Base-by-base conservation (phyloP, 2,888 invertebrate genomes). In the Chelonus formosanus region DNA sequence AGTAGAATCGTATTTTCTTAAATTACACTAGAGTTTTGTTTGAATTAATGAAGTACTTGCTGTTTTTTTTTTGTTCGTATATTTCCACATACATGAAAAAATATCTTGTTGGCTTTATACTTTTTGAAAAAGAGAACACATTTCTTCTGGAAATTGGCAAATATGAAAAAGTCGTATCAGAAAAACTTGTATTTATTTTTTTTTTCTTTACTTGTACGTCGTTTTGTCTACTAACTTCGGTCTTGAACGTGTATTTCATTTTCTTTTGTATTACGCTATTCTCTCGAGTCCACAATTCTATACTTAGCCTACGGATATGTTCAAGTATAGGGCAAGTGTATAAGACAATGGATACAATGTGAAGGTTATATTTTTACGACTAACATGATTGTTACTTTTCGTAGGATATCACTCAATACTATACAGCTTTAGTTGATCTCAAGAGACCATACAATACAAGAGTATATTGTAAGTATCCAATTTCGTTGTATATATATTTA, bases 181-280 rank as follows among this genome's bases (percentile, higher is more conserved):
- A 74, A 77, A 76, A 75, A 78, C 74, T 76, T 73, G 76, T 75
- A 74, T 76, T 76, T 75, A 75, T 77, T 76, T 71, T 68, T 76
- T 70, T 70, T 61, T 70, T 65, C 67, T 70, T 54, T 48, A 57
- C 61, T 59, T 48, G 43, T 60, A 64, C 54, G 64, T 62, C 60
- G 53, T 53, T 63, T 43, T 54, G 53, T 56, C 64, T 65, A 61
- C 57, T 62, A 58, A 56, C 66, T 10, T 70, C 71, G 71, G 64
- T 71, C 60, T n/a, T 62, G 67, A 70, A 67, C 72, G 73, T 77
- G 76, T 73, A 73, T 78, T 78, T 76, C 78, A 76, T 78, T 78
- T 76, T 71, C 78, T 75, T 76, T 76, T 77, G 75, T 78, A 76
- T 76, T 73, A 76, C 72, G 71, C 50, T 59, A 70, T 74, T 72